These are phyloP conservation scores for Schlechtendalia chinensis DNA, from an alignment of 1,140 invertebrate genomes.

Conservation along the genomic window DNA sequence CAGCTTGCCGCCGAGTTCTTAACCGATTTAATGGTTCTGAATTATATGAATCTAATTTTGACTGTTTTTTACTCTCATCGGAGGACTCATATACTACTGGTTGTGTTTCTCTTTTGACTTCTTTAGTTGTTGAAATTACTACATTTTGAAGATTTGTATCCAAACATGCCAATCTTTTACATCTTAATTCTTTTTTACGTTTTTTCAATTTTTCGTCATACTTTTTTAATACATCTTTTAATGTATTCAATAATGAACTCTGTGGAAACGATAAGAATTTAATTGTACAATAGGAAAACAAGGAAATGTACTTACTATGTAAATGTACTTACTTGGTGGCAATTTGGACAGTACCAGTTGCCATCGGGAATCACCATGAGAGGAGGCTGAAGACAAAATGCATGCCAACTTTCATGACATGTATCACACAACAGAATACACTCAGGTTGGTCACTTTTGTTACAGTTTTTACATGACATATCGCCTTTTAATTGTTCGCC, in stretches of 20 bases:
- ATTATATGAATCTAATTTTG: constrained; percentile 53
- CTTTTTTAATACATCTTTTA: constrained; percentile 62
- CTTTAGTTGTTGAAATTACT: constrained; percentile 56
- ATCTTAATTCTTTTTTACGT: constrained; percentile 66
- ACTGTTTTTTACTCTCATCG: constrained; percentile 54
- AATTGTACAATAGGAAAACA: constrained; percentile 7
- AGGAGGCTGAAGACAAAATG: constrained; percentile 84
- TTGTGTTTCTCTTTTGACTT: constrained; percentile 18
- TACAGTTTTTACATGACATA: constrained; percentile 79
- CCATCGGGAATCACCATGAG: constrained; percentile 92
- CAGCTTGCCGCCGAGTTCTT: constrained; percentile 69
- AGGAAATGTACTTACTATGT: constrained; percentile 47
- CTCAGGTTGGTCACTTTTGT: constrained; percentile 87
- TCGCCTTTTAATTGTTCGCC: constrained; percentile 61
- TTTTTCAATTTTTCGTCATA: constrained; percentile 60
- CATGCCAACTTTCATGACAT: constrained; percentile 94
- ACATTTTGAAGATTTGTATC: constrained; percentile 77
- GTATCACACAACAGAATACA: constrained; percentile 93
- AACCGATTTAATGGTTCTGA: constrained; percentile 77
- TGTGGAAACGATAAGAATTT: constrained; percentile 55
- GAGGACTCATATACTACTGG: constrained; percentile 54
- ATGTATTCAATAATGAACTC: constrained; percentile 64
- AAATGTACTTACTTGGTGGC: constrained; percentile 71
- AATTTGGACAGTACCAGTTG: constrained; percentile 95
- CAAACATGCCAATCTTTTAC: constrained; percentile 72